phyloP scores from a whole-genome alignment of 30 jellyfish, hydroid and myxozoan species.

The Kudoa iwatai region DNA sequence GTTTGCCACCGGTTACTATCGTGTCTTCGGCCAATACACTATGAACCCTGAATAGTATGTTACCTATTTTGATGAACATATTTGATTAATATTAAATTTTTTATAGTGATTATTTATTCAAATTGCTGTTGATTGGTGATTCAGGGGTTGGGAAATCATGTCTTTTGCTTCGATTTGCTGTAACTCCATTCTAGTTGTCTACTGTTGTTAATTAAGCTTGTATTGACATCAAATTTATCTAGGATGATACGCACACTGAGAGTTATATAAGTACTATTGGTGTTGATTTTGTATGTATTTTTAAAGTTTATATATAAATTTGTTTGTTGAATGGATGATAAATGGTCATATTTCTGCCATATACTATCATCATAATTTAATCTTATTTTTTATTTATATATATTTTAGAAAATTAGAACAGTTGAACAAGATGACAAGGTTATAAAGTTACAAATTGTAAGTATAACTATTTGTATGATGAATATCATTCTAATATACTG shows the following conservation, averaged over 20 bases:
- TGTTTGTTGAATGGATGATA: background rate
- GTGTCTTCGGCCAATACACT: no score
- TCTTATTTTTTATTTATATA: background rate
- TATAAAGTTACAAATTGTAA: constrained; percentile 74
- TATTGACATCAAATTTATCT: no score
- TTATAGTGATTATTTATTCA: constrained; percentile 64
- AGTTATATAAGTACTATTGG: constrained; percentile 95
- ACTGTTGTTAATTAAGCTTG: no score
- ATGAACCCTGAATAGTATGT: constrained; percentile 1
- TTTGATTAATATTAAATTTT: background rate
- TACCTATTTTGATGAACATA: no score
- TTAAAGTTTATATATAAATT: background rate
- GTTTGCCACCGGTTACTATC: no score
- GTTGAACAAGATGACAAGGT: constrained; percentile 80
- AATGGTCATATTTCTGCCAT: constrained; percentile 2
- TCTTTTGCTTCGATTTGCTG: constrained; percentile 79
- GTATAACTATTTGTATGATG: no score
- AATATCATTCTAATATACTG: no score
- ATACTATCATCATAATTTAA: background rate
- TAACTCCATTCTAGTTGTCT: constrained; percentile 1
- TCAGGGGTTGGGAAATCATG: constrained; percentile 98
- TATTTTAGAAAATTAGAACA: constrained; percentile 51
- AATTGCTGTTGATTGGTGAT: constrained; percentile 73
- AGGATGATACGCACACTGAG: constrained; percentile 95
- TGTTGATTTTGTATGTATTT: constrained; percentile 70